These are phyloP conservation scores for Varanus salvator DNA, from an alignment of 2,113 vertebrate genomes.

Conservation along the genomic window DNA sequence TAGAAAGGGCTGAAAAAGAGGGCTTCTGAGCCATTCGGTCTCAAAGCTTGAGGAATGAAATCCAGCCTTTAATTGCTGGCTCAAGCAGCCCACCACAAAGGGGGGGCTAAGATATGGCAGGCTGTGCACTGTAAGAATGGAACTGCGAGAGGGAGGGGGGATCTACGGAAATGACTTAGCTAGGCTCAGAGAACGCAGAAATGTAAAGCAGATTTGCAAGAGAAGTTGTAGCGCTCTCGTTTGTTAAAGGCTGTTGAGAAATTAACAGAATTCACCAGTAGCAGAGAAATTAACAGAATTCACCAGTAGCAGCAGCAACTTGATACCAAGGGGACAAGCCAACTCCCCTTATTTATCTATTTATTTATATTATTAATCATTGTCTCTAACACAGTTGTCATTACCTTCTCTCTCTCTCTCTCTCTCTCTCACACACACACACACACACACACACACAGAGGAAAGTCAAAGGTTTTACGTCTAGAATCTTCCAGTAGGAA, in stretches of 20 bases:
- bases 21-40: not conserved
- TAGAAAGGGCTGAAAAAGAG: not conserved
- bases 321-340: not conserved
- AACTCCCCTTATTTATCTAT: not conserved
- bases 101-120: not conserved
- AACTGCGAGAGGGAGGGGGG: not conserved
- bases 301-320: not conserved
- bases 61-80: not conserved
- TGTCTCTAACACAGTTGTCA: not conserved
- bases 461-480: not conserved
- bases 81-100: not conserved
- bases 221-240: not conserved
- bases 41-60: not conserved
- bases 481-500: accelerated
- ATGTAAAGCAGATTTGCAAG: not conserved
- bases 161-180: not conserved
- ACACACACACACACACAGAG: no score
- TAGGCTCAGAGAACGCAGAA: not conserved
- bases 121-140: not conserved
- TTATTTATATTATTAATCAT: not conserved
- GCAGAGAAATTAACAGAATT: not conserved
- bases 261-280: not conserved
- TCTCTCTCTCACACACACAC: not conserved
- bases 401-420: not conserved
- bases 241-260: not conserved